Conservation (phyloP, 2,888 invertebrate genomes). For the Seladonia tumulorum region DNA sequence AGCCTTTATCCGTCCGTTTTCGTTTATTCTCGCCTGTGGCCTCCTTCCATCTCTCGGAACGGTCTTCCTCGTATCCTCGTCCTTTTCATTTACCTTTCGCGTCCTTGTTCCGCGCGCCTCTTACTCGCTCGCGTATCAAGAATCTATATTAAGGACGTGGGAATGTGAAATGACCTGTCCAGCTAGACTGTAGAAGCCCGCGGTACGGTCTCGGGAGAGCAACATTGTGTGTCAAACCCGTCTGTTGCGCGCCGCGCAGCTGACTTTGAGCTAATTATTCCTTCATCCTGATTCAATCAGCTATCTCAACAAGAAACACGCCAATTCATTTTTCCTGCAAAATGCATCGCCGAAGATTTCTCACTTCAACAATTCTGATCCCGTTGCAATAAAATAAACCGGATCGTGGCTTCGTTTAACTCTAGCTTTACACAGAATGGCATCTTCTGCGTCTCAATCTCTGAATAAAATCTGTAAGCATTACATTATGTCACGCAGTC, state of each 20-base stretch:
- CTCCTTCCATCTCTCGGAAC: conserved; percentile 21
- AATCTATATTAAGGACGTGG: conserved; percentile 82
- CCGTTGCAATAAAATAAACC: not conserved
- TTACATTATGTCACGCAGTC: too few species aligned
- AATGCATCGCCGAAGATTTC: not conserved
- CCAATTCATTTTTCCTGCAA: not conserved
- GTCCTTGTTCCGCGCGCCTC: conserved; percentile 39
- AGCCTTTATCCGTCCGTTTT: conserved; percentile 57
- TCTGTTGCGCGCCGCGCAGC: not conserved
- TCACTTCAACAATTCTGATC: not conserved
- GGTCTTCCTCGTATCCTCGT: conserved; percentile 33
- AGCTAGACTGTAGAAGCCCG: conserved; percentile 58
- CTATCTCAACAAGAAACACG: not conserved
- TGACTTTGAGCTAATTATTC: conserved; percentile 14
- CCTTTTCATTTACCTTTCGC: conserved; percentile 41
- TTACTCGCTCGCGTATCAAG: conserved; percentile 74
- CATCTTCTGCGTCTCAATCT: too few species aligned
- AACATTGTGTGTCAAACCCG: conserved; percentile 20
- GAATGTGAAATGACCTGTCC: conserved; percentile 80
- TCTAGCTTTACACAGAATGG: too few species aligned
- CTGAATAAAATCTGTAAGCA: too few species aligned
- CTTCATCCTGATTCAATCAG: conserved; percentile 2
- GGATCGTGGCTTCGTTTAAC: not conserved
- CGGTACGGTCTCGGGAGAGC: conserved; percentile 50
- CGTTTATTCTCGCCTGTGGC: conserved; percentile 33